Conservation (phyloP, 2,113 vertebrate species). For the Laterallus jamaicensis region DNA sequence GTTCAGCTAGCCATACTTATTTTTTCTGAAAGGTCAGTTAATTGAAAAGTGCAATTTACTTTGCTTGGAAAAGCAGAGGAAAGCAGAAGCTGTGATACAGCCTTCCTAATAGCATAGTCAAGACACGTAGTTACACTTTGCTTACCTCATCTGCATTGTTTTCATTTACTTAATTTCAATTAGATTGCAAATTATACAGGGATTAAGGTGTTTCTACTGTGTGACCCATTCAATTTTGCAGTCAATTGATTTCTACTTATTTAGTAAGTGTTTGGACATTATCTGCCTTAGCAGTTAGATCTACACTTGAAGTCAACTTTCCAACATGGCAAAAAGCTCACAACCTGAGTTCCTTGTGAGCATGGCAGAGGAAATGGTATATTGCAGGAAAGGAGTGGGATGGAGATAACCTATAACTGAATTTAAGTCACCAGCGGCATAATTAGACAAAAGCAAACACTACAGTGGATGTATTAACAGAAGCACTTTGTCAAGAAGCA, state of each 20-base stretch:
- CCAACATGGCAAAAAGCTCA: neutral
- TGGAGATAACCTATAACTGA: neutral
- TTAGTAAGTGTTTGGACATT: conserved; percentile 45
- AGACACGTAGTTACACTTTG: conserved; percentile 14
- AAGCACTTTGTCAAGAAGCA: neutral
- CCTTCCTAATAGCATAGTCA: neutral
- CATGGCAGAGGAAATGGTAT: neutral
- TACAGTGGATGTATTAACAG: neutral
- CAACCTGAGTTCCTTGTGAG: neutral
- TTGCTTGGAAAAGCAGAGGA: neutral
- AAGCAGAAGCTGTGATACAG: neutral
- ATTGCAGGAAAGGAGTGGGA: neutral
- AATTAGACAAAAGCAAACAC: neutral
- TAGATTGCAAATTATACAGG: conserved; percentile 61
- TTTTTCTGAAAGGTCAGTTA: conserved; percentile 2
- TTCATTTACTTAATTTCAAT: conserved; percentile 67
- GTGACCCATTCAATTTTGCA: conserved; percentile 61
- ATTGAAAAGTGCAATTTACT: conserved; percentile 39
- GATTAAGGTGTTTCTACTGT: conserved; percentile 59
- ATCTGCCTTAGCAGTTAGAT: neutral
- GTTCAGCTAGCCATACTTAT: neutral
- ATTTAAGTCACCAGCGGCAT: neutral
- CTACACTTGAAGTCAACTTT: neutral
- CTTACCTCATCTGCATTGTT: conserved; percentile 62
- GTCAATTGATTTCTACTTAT: conserved; percentile 66